A percentile compares a stretch with the other conserved stretches of the same genome.
These are phyloP conservation scores for Aspidiotus rigidus DNA, from an alignment of 2,888 invertebrate genomes.

Conservation along the genomic window DNA sequence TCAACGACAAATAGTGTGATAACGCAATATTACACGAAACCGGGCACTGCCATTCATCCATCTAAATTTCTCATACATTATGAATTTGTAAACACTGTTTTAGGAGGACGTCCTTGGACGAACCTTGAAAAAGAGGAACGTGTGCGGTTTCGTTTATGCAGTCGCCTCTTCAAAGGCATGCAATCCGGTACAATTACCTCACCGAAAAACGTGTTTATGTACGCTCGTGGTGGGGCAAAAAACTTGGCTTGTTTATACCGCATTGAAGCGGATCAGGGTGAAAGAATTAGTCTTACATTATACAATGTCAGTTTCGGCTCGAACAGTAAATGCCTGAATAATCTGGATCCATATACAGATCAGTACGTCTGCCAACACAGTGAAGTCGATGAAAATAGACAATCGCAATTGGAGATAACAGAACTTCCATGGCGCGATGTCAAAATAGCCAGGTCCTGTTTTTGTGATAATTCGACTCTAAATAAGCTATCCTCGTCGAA, in stretches of 20 bases:
- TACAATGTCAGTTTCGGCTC: conserved; percentile 66
- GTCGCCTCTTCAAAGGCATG: conserved; percentile 48
- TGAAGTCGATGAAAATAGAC: conserved; percentile 22
- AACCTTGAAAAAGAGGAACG: conserved; percentile 43
- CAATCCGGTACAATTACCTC: conserved; percentile 55
- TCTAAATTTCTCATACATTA: conserved; percentile 62
- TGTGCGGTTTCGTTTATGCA: conserved; percentile 47
- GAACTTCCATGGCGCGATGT: conserved; percentile 65
- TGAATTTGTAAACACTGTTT: conserved; percentile 72
- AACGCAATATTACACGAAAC: conserved; percentile 40
- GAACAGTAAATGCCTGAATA: conserved; percentile 53
- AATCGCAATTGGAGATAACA: conserved; percentile 52
- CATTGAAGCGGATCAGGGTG: conserved; percentile 52
- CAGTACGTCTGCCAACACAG: conserved; percentile 35
- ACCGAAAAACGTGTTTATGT: conserved; percentile 64
- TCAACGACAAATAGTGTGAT: conserved; percentile 43
- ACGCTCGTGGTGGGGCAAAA: conserved; percentile 70
- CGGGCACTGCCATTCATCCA: conserved; percentile 71
- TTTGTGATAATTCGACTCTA: conserved; percentile 61
- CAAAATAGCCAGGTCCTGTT: conserved; percentile 61
- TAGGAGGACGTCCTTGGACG: conserved; percentile 59
- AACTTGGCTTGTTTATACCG: conserved; percentile 69
- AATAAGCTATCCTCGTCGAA: conserved; percentile 37
- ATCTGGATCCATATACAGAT: conserved; percentile 62
- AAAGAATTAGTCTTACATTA: conserved; percentile 54